A percentile compares a stretch with the other conserved stretches of the same genome.
Conservation (phyloP, 2,113 vertebrate genomes). For the Campylomormyrus numenius region DNA sequence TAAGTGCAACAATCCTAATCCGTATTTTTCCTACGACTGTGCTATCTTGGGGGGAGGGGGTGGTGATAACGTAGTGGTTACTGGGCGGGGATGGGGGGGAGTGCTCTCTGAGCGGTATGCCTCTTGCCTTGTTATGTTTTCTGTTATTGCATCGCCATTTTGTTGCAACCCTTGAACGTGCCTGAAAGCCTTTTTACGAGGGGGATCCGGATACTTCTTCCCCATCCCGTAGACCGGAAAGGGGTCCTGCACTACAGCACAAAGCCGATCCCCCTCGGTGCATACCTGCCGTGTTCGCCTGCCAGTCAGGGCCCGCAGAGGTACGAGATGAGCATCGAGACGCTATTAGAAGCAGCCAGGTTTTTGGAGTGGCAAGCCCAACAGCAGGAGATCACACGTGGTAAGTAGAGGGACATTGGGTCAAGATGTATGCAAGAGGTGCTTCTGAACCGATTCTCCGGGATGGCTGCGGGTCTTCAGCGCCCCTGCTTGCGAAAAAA, state of each 20-base stretch:
- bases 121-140: constrained; percentile 89
- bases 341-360: constrained; percentile 86
- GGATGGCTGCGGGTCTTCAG: background rate
- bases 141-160: constrained; percentile 92
- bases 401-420: constrained; percentile 58
- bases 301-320: constrained; percentile 39
- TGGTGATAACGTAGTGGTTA: constrained; percentile 24
- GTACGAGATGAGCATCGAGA: constrained; percentile 88
- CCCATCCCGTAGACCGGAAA: constrained; percentile 32
- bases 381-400: constrained; percentile 88
- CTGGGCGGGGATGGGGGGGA: constrained; percentile 41
- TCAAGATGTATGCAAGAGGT: background rate
- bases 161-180: constrained; percentile 82
- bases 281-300: constrained; percentile 37
- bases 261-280: constrained; percentile 30
- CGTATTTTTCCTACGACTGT: constrained; percentile 49
- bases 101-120: constrained; percentile 61
- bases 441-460: background rate
- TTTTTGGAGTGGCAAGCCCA: constrained; percentile 94
- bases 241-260: background rate
- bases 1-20: constrained; percentile 26
- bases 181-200: constrained; percentile 58
- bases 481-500: background rate
- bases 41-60: constrained; percentile 61
- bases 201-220: constrained; percentile 37